phyloP scores from a whole-genome alignment of 1,140 invertebrate genomes.

The Bradynema listronoti region DNA sequence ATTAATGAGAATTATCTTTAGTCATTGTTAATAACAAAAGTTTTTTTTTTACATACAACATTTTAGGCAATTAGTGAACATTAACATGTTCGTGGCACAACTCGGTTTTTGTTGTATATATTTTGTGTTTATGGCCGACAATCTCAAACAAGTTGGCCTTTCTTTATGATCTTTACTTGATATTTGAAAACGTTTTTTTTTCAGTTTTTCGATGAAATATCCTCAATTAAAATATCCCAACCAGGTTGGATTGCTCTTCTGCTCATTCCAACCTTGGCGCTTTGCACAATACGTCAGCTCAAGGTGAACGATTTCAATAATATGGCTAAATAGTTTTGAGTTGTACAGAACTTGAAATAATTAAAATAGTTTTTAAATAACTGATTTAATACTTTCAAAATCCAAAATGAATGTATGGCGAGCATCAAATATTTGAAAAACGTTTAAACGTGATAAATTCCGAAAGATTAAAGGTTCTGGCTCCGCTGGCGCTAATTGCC shows the following conservation, averaged over 20 bases:
- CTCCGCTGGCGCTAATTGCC: conserved; percentile 39
- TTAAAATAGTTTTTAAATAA: too few species aligned
- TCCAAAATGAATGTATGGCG: too few species aligned
- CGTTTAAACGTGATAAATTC: too few species aligned
- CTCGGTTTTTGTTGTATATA: conserved; percentile 93
- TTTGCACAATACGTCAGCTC: conserved; percentile 43
- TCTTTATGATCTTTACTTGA: conserved; percentile 11
- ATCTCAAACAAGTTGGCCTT: conserved; percentile 55
- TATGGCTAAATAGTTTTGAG: too few species aligned
- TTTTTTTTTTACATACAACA: too few species aligned
- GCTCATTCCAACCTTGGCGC: conserved; percentile 34
- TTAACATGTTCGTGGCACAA: conserved; percentile 76
- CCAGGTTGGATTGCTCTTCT: conserved; percentile 42
- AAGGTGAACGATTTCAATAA: too few species aligned
- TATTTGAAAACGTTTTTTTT: conserved; percentile 7
- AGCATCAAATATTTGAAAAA: too few species aligned
- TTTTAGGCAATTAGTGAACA: conserved; percentile 53
- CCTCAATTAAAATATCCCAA: conserved; percentile 32
- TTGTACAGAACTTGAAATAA: too few species aligned
- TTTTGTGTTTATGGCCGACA: conserved; percentile 83
- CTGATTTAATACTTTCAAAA: too few species aligned
- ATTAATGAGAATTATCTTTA: too few species aligned
- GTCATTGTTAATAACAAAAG: too few species aligned
- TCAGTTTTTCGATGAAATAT: conserved; percentile 43
- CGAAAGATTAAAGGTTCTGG: conserved; percentile 37